Evolutionary conservation across 2,797 vertebrate species (phyloP).

Genomic region (Poeciliopsis infans): DNA sequence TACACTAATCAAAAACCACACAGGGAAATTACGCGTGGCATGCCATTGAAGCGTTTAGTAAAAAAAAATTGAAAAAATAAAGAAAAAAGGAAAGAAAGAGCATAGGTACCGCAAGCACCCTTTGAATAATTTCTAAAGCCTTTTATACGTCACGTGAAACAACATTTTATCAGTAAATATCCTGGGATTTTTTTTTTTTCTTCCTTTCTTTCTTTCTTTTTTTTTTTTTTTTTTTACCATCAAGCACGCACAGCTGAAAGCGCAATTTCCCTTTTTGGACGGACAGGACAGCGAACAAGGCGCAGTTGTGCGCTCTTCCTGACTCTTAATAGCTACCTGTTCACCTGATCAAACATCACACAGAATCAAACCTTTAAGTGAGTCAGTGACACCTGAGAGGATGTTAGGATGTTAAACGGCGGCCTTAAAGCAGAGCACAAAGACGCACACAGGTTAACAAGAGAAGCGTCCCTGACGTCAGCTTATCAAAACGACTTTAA

Average conservation of each 20-base stretch:
- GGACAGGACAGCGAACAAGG: conserved; percentile 40
- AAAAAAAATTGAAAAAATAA: conserved; percentile 36
- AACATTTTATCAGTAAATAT: conserved; percentile 59
- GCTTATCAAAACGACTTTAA: conserved; percentile 30
- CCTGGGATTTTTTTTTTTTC: conserved; percentile 8
- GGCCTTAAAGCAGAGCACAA: conserved; percentile 11
- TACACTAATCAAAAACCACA: conserved; percentile 81
- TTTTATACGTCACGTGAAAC: conserved; percentile 64
- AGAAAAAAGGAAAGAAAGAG: conserved; percentile 46
- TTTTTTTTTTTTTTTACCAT: not conserved
- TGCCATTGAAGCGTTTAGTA: conserved; percentile 80
- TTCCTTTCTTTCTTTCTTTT: not conserved
- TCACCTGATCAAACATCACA: conserved; percentile 6
- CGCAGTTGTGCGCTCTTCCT: conserved; percentile 5
- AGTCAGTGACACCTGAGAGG: conserved; percentile 19
- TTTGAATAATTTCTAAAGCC: conserved; percentile 69
- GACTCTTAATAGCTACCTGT: conserved; percentile 5
- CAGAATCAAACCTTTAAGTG: conserved; percentile 7
- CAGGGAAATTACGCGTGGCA: conserved; percentile 80
- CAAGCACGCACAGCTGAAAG: conserved; percentile 50
- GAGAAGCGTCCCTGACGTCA: conserved; percentile 40
- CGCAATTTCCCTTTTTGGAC: conserved; percentile 38
- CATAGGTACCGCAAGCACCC: conserved; percentile 69
- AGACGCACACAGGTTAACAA: conserved; percentile 15
- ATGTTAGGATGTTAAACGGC: conserved; percentile 12